Conservation (phyloP, 2,797 vertebrate species). For the Lepus townsendii region DNA sequence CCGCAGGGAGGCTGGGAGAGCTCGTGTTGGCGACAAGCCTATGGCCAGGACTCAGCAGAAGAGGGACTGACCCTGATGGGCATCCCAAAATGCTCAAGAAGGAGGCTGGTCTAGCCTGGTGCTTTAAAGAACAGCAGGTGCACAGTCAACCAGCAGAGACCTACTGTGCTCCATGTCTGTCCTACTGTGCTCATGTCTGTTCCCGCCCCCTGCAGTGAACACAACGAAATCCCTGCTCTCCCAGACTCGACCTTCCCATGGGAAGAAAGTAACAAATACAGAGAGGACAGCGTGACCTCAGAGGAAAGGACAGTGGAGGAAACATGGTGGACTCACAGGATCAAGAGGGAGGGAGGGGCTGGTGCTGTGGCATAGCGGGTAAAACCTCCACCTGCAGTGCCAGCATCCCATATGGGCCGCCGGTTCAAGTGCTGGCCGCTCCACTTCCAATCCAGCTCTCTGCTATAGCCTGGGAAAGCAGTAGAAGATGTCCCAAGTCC, state of each 20-base stretch:
- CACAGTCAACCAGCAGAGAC: background rate
- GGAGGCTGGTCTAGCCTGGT: background rate
- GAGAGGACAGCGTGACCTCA: background rate
- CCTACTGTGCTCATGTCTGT: background rate
- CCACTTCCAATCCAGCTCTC: no score
- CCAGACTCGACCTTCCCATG: background rate
- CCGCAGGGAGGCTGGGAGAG: background rate
- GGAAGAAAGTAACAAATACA: background rate
- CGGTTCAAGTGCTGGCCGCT: no score
- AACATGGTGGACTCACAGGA: background rate
- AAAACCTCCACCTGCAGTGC: no score
- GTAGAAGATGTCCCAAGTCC: no score
- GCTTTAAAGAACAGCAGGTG: background rate
- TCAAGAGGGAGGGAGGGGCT: background rate
- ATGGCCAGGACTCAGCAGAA: no score
- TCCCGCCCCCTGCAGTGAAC: background rate
- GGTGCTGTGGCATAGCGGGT: background rate
- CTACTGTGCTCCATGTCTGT: background rate
- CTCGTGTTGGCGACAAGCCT: rapidly evolving
- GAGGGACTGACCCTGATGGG: background rate
- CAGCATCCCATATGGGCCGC: no score
- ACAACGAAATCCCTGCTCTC: background rate
- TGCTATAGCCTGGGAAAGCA: no score
- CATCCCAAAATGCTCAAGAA: background rate
- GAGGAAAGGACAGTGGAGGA: background rate